phyloP scores from a whole-genome alignment of 1,140 invertebrate species.

The Tetramorium alpestre region DNA sequence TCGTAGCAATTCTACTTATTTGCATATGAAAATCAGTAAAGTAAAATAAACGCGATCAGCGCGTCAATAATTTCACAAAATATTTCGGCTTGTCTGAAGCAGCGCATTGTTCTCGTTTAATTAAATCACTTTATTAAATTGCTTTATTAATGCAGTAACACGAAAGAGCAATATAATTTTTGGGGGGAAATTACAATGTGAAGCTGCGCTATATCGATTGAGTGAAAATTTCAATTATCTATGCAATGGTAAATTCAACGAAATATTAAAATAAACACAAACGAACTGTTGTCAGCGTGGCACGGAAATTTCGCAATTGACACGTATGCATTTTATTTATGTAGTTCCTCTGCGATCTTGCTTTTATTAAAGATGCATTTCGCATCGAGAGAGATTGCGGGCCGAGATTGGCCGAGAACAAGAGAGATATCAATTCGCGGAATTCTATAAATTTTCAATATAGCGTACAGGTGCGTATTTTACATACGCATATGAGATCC shows the following conservation, averaged over 20 bases:
- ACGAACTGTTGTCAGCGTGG: not conserved
- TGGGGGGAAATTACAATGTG: conserved; percentile 16
- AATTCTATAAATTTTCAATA: conserved; percentile 32
- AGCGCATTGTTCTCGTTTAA: conserved; percentile 31
- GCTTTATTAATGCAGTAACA: conserved; percentile 31
- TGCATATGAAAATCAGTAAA: not conserved
- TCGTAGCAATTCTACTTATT: conserved; percentile 14
- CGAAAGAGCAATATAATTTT: conserved; percentile 30
- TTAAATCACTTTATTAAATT: conserved; percentile 46
- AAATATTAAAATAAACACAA: conserved; percentile 41
- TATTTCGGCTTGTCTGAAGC: conserved; percentile 21
- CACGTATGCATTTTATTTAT: conserved; percentile 1
- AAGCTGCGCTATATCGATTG: not conserved
- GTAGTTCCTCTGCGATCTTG: not conserved
- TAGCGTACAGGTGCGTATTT: not conserved
- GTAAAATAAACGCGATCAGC: conserved; percentile 10
- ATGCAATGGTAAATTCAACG: conserved; percentile 8
- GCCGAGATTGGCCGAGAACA: not conserved
- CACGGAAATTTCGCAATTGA: not conserved
- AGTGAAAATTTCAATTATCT: conserved; percentile 42
- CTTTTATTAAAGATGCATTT: conserved; percentile 9
- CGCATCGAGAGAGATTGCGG: not conserved
- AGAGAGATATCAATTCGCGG: not conserved
- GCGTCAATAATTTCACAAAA: conserved; percentile 50
- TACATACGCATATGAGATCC: not conserved